Evolutionary conservation across 2,888 invertebrate species (phyloP).

Genomic region (Lasioglossum pauxillum): DNA sequence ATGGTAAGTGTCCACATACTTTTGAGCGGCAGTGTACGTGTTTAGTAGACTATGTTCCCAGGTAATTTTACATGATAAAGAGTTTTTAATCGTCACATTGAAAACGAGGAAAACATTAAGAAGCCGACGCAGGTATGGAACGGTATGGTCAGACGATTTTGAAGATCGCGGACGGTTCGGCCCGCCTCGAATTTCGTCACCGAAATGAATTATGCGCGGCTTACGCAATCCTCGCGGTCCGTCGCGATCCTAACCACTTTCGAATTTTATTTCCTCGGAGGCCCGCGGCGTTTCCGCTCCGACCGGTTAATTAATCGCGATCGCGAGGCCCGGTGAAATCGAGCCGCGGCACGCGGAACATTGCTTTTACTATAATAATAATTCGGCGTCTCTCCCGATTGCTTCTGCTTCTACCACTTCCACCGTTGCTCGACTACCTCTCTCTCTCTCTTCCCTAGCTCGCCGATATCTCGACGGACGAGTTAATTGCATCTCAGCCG

Average conservation of each 20-base stretch:
- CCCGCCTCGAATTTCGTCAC: slow-evolving; percentile 50
- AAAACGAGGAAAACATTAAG: background rate
- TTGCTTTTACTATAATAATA: slow-evolving; percentile 44
- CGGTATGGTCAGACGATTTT: background rate
- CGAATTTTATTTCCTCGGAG: slow-evolving; percentile 73
- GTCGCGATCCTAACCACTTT: slow-evolving; percentile 65
- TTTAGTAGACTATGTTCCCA: too few relatives aligned
- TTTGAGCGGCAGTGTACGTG: too few relatives aligned
- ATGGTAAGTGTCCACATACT: too few relatives aligned
- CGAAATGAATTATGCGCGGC: slow-evolving; percentile 49
- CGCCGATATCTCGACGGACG: slow-evolving; percentile 22
- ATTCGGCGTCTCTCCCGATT: slow-evolving; percentile 37
- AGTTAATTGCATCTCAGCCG: slow-evolving; percentile 36
- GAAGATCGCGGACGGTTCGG: background rate
- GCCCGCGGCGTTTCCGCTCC: slow-evolving; percentile 64
- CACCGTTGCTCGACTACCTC: background rate
- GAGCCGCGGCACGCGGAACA: slow-evolving; percentile 35
- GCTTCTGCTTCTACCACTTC: background rate
- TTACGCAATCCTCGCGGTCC: slow-evolving; percentile 52
- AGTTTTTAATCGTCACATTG: too few relatives aligned
- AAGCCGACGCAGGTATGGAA: background rate
- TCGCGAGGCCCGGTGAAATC: slow-evolving; percentile 64
- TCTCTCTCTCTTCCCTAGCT: background rate
- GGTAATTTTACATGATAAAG: too few relatives aligned
- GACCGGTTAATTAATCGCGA: slow-evolving; percentile 71